Conservation (phyloP, 2,797 vertebrate genomes). For the Chelon labrosus region DNA sequence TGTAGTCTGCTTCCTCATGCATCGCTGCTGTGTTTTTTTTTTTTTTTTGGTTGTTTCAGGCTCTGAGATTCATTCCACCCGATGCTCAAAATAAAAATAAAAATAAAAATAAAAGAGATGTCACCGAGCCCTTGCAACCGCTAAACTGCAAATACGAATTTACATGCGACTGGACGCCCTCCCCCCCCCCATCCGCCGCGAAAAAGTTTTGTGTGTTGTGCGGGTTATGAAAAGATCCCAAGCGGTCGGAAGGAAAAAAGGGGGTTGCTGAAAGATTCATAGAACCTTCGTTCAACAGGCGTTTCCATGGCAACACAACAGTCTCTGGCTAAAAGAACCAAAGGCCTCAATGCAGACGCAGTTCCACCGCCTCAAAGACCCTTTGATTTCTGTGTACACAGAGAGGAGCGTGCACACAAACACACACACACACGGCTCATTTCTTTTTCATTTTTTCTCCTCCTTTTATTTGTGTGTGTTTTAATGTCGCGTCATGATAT, state of each 20-base stretch:
- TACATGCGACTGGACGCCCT: constrained; percentile 15
- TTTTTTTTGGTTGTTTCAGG: background rate
- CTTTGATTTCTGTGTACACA: constrained; percentile 81
- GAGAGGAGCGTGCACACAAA: constrained; percentile 39
- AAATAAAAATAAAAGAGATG: background rate
- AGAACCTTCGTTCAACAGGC: constrained; percentile 85
- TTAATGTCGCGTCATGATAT: constrained; percentile 25
- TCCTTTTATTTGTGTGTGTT: background rate
- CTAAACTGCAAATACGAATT: constrained; percentile 20
- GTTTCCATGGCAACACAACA: constrained; percentile 87
- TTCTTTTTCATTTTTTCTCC: background rate
- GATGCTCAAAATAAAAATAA: background rate
- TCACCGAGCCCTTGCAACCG: background rate
- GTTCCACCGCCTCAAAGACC: constrained; percentile 78
- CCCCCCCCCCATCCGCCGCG: background rate
- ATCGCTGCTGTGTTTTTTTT: background rate
- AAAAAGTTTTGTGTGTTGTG: constrained; percentile 65
- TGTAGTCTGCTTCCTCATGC: background rate
- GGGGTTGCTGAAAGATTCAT: constrained; percentile 85
- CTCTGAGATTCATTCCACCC: background rate
- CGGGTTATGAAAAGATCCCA: constrained; percentile 76
- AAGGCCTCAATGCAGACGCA: constrained; percentile 82
- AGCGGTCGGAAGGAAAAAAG: constrained; percentile 67
- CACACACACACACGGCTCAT: background rate
- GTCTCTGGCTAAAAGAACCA: constrained; percentile 79